Evolutionary conservation across 2,797 vertebrate genomes (phyloP), one percentile per base, ranked within the genome.

Genomic region (Aphelocoma californica): DNA sequence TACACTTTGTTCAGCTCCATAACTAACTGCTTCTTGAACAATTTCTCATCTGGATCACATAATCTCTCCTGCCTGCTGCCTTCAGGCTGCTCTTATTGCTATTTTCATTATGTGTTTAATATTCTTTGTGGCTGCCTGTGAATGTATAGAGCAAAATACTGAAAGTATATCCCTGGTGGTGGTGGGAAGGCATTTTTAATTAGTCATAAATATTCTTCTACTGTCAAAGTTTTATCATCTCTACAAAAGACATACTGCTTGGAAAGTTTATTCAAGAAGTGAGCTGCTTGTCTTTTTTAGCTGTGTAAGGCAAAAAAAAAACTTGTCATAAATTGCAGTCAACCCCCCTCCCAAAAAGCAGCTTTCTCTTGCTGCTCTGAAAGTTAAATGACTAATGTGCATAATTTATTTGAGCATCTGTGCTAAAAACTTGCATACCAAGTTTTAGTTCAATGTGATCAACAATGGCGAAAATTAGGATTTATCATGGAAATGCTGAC

Each of bases 361-460:
- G 81, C 92, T 95, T 97, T 91, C 90, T 95, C 92, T 88, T 57
- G 94, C 96, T 90, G 79, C 92, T 97, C 91, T 95, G 94, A 85
- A 95, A 97, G 92, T 95, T 97, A 96, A 97, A 97, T 96, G 97
- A 96, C 96, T 97, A 96, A 97, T 96, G 96, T 96, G 97, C 97
- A 97, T 97, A 97, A 96, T 97, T 97, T 97, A 97, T 97, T 97
- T 96, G 95, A 94, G 97, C 97, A 97, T 97, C 97, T 97, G 97
- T 97, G 96, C 95, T 94, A 96, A 95, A 96, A 97, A 97, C 96
- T 97, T 97, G 97, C 97, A 96, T 97, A 96, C 95, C 93, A 97
- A 97, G 96, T 97, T 97, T 95, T 85, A 95, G 93, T 96, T 97
- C 97, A 96, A 90, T 97, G 96, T 95, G 92, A 96, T 96, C 96